Percentiles rank a stretch among this genome's conserved stretches.
These are phyloP conservation scores for Drosophila monieri DNA, from an alignment of 2,888 invertebrate species.

Conservation along the genomic window DNA sequence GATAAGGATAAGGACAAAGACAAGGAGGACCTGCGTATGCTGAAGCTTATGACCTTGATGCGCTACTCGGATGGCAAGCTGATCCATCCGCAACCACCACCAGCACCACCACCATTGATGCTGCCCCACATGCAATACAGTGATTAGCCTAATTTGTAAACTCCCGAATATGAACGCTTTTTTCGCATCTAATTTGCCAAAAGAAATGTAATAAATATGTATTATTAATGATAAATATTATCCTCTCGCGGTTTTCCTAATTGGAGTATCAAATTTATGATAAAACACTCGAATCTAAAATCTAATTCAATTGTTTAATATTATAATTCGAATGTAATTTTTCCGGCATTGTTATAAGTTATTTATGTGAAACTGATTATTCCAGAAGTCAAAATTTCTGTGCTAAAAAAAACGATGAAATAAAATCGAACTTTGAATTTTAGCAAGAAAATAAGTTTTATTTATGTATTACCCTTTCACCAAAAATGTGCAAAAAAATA, in stretches of 20 bases:
- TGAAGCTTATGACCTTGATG: conserved; percentile 83
- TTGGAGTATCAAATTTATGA: conserved; percentile 68
- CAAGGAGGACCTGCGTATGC: conserved; percentile 82
- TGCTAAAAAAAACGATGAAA: neutral
- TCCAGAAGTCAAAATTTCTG: conserved; percentile 5
- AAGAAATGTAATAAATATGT: conserved; percentile 20
- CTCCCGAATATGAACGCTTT: conserved; percentile 25
- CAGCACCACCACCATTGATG: conserved; percentile 13
- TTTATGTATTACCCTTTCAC: neutral
- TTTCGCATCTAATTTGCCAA: conserved; percentile 57
- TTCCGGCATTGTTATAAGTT: conserved; percentile 10
- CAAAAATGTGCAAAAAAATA: neutral
- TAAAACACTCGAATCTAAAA: no score
- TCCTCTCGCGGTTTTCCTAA: conserved; percentile 49
- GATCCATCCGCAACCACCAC: conserved; percentile 51
- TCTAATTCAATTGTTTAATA: conserved; percentile 5
- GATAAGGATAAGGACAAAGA: conserved; percentile 63
- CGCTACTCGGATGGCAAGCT: conserved; percentile 78
- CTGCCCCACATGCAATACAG: conserved; percentile 21
- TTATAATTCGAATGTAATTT: neutral
- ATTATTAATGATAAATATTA: conserved; percentile 25
- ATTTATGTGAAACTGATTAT: conserved; percentile 17
- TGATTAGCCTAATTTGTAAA: conserved; percentile 62
- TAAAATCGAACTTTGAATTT: neutral
- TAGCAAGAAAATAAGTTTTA: neutral